Conservation (phyloP, 2,797 vertebrate genomes). For the Falco novaeseelandiae region DNA sequence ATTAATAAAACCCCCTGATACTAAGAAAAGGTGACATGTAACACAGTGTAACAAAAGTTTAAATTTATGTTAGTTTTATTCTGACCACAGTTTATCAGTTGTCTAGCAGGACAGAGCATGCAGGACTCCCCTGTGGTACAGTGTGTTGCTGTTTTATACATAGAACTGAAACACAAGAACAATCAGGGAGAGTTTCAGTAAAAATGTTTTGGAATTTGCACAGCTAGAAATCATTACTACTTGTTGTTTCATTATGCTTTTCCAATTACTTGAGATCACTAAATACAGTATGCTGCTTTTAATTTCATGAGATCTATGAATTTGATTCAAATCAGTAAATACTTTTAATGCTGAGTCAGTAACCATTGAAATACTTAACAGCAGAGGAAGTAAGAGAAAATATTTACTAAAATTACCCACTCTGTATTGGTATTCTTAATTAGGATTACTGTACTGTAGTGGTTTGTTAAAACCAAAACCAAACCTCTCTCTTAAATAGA, state of each 20-base stretch:
- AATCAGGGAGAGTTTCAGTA: neutral
- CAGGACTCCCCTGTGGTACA: neutral
- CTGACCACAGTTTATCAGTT: neutral
- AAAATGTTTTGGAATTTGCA: neutral
- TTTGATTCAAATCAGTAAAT: neutral
- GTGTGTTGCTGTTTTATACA: neutral
- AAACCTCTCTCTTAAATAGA: neutral
- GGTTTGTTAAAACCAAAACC: neutral
- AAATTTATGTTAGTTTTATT: neutral
- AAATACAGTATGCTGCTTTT: neutral
- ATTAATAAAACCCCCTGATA: neutral
- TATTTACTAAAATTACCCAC: neutral
- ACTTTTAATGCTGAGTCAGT: neutral
- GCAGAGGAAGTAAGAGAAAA: neutral
- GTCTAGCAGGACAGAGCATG: neutral
- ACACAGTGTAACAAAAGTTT: neutral
- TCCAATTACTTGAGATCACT: neutral
- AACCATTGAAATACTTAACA: neutral
- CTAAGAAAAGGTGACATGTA: neutral
- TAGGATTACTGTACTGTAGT: neutral
- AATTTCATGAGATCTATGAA: neutral
- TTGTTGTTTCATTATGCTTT: neutral
- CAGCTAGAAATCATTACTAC: neutral
- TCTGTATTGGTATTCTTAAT: neutral
- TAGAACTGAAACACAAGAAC: neutral